Evolutionary conservation across 2,113 vertebrate species (phyloP), one percentile per base, ranked within the genome.

Genomic region (Ceyx melanurus): DNA sequence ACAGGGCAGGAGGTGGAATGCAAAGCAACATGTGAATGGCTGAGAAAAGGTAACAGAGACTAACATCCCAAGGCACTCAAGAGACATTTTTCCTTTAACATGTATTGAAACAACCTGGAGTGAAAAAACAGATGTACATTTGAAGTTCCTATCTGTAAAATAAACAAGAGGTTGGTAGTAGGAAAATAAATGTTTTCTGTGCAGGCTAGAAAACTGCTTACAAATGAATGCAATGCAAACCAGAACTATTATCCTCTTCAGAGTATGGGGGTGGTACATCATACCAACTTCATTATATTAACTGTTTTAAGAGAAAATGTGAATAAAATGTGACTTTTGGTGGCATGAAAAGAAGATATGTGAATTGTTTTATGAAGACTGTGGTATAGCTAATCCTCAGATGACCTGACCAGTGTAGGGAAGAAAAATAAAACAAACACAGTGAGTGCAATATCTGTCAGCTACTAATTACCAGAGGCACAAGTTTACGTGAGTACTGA

Each of bases 31-130:
- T 10, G 26, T 40, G 13, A 74, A 64, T 29, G 10, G 6, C 29
- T 78, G 50, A 93, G 15, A 72, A 29, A 8, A 90, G 33, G 37
- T 65, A 61, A 43, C 35, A 64, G 46, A 54, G 16, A 45, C 65
- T 93, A 61, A 53, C 43, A 71, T 42, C 68, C 17, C 53, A 72
- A 90, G 79, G 90, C 31, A 48, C 42, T 90, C 91, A 83, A 50
- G 72, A 89, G 57, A 37, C 10, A 11, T 73, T 90, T 83, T 65
- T 75, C 72, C 76, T 95, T 88, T 80, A 83, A 57, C 25, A 60
- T 58, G 25, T 82, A 54, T 53, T 85, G 65, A 95, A 82, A 81
- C 84, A 93, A 94, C 21, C 51, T 67, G 54, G n/a, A 93, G 68
- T 86, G 40, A 50, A 83, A 77, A 92, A 79, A 6, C 13, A 82